Percentiles rank a stretch among this genome's conserved stretches.
phyloP scores from a whole-genome alignment of 2,113 vertebrate genomes.

The Aythya baeri region DNA sequence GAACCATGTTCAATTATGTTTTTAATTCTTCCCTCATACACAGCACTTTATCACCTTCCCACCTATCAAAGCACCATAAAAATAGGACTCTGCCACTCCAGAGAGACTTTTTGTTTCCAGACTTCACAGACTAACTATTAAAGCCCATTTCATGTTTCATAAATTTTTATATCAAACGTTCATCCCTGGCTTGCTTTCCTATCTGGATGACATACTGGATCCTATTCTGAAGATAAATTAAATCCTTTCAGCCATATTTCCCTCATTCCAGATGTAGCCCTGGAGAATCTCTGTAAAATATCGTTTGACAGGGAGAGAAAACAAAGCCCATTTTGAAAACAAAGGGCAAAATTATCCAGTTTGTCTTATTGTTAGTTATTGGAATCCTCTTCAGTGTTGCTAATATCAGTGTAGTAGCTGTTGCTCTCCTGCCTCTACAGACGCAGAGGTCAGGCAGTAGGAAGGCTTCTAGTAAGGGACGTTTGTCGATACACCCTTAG shows the following conservation, averaged over 20 bases:
- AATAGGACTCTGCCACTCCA: not conserved
- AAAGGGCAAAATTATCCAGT: not conserved
- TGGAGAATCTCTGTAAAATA: not conserved
- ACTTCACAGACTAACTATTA: not conserved
- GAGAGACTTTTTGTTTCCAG: slow-evolving; percentile 5
- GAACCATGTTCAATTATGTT: not conserved
- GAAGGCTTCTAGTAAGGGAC: not conserved
- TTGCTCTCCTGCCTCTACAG: not conserved
- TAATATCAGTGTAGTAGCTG: not conserved
- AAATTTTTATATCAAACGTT: slow-evolving; percentile 59
- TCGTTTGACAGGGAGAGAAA: not conserved
- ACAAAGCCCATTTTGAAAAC: not conserved
- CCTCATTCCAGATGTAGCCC: not conserved
- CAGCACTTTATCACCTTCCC: not conserved
- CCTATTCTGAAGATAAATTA: slow-evolving; percentile 24
- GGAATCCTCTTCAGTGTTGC: not conserved
- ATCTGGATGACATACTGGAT: not conserved
- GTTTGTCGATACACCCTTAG: not conserved
- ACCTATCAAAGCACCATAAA: slow-evolving; percentile 9
- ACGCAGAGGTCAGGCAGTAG: not conserved
- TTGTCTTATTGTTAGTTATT: not conserved
- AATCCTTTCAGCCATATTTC: not conserved
- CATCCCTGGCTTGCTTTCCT: slow-evolving; percentile 39
- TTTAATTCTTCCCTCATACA: slow-evolving; percentile 11
- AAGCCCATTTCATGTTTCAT: slow-evolving; percentile 69